Conservation (phyloP, 2,113 vertebrate species). For the Maccullochella peelii region DNA sequence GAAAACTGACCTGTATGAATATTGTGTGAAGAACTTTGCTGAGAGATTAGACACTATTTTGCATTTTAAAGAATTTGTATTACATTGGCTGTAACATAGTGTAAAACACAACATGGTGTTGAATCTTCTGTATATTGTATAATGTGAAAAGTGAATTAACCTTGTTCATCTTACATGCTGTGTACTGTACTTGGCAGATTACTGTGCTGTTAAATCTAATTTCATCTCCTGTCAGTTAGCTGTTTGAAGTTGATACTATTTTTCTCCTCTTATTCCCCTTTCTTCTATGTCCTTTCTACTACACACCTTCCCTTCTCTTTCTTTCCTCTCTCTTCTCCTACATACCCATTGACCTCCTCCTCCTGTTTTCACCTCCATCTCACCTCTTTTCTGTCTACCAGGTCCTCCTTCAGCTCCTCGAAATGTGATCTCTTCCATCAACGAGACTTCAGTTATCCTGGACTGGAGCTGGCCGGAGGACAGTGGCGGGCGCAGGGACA, state of each 20-base stretch:
- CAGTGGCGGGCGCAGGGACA: conserved; percentile 91
- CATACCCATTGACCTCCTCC: not conserved
- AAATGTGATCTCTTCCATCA: conserved; percentile 98
- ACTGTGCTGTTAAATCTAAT: conserved; percentile 25
- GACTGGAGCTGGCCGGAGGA: conserved; percentile 98
- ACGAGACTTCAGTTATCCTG: conserved; percentile 97
- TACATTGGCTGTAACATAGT: not conserved
- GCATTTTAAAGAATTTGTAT: too few species aligned
- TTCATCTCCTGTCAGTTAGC: not conserved
- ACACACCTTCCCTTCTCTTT: not conserved
- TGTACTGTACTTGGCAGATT: not conserved
- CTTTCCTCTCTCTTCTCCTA: not conserved
- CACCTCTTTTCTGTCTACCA: conserved; percentile 62
- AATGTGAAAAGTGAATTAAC: not conserved
- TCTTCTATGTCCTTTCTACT: not conserved
- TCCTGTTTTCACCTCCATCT: conserved; percentile 6
- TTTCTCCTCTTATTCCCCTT: conserved; percentile 8
- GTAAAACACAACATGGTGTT: not conserved
- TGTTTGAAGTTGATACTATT: not conserved
- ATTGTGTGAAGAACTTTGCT: not conserved
- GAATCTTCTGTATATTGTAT: not conserved
- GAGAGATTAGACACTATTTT: not conserved
- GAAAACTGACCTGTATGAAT: not conserved
- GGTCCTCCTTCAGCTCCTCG: conserved; percentile 94
- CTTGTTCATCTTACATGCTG: not conserved